Evolutionary conservation across 2,113 vertebrate genomes (phyloP).

Genomic region (Rhea pennata): DNA sequence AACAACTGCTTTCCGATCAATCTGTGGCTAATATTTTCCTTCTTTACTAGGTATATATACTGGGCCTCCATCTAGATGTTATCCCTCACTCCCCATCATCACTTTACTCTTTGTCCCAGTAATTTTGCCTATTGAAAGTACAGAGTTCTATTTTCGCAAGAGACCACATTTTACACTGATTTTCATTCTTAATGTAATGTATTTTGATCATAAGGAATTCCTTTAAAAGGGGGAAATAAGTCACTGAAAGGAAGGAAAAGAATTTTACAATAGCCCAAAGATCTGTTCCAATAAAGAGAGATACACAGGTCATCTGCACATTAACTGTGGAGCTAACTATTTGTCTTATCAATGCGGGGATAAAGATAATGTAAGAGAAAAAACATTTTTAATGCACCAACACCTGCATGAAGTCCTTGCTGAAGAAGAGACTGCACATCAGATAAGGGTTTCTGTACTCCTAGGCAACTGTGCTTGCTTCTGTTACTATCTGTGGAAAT

Average conservation of each 20-base stretch:
- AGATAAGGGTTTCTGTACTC: background rate
- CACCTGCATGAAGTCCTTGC: background rate
- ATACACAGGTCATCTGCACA: background rate
- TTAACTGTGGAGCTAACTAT: background rate
- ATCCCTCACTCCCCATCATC: background rate
- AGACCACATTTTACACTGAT: background rate
- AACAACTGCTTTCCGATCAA: background rate
- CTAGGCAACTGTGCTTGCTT: constrained; percentile 26
- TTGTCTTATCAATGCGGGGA: background rate
- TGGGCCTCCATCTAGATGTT: background rate
- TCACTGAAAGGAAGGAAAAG: background rate
- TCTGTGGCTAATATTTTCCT: background rate
- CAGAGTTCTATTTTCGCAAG: background rate
- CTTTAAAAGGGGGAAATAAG: background rate
- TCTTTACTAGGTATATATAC: background rate
- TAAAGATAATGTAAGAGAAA: background rate
- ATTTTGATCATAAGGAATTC: background rate
- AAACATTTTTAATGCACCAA: background rate
- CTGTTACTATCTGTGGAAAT: constrained; percentile 64
- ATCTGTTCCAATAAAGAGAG: background rate
- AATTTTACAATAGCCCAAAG: background rate
- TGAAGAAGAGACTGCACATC: background rate
- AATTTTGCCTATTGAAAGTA: background rate
- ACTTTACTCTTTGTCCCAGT: background rate
- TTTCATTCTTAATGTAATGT: background rate